Percentiles rank a stretch among this genome's conserved stretches.
phyloP scores from a whole-genome alignment of 1,140 invertebrate species.

The Lepidurus apus region DNA sequence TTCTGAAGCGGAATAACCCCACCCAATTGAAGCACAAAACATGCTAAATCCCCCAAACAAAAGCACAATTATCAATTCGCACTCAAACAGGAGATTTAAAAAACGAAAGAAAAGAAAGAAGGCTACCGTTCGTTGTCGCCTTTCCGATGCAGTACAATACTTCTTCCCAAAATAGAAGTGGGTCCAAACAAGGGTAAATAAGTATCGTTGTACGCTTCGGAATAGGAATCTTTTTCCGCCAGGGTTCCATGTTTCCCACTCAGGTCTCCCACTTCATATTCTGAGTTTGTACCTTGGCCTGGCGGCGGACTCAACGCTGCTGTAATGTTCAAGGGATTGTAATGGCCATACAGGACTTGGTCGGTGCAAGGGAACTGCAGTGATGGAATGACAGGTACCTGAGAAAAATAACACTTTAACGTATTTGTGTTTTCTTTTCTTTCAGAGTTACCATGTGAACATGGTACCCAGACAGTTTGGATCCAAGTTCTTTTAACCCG shows the following conservation, averaged over 20 bases:
- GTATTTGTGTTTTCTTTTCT: background rate
- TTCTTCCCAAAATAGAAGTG: conserved; percentile 74
- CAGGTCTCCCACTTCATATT: conserved; percentile 83
- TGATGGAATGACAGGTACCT: conserved; percentile 71
- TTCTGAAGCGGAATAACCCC: conserved; percentile 77
- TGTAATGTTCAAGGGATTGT: conserved; percentile 71
- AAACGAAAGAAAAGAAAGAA: background rate
- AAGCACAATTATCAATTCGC: background rate
- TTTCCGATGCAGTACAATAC: conserved; percentile 57
- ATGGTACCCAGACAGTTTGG: conserved; percentile 60
- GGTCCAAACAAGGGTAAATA: conserved; percentile 77
- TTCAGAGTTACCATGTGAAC: conserved; percentile 65
- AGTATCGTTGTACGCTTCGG: conserved; percentile 69
- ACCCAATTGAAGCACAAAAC: conserved; percentile 76
- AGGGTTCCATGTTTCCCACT: conserved; percentile 78
- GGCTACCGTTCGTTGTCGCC: conserved; percentile 28
- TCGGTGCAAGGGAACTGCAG: conserved; percentile 82
- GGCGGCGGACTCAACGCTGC: conserved; percentile 54
- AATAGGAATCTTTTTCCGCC: conserved; percentile 47
- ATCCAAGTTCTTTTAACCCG: conserved; percentile 63
- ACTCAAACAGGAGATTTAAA: background rate
- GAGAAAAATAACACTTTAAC: conserved; percentile 30
- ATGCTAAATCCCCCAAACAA: conserved; percentile 51
- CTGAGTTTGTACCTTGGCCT: conserved; percentile 64
- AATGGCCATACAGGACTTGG: conserved; percentile 70